Evolutionary conservation across 2,113 vertebrate genomes (phyloP), one percentile per base, ranked within the genome.

Genomic region (Indri indri): DNA sequence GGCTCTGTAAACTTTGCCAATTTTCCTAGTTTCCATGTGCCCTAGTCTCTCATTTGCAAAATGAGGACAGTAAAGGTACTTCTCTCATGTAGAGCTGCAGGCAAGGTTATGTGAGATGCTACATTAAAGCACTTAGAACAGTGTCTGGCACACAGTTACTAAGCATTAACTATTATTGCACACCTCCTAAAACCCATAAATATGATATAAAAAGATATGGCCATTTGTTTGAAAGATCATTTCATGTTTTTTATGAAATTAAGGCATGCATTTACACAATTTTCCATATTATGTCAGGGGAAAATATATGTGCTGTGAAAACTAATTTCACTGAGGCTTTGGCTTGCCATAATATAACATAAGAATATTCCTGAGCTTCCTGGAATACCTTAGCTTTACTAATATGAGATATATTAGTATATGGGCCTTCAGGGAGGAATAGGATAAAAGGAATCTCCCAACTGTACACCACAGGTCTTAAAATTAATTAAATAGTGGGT

Each of bases 401-500:
- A 98, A 95, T 96, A 92, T 47, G 34, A 40, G 8, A 8, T 66
- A 77, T 95, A 96, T 88, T 97, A 70, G 70, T n/a, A 42, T 94
- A 63, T 76, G n/a, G 65, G 47, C 96, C 74, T 96, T 87, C 8
- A 52, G 82, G 34, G 70, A 40, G 96, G 80, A 96, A 52, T 88
- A 93, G 34, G 74, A 97, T 97, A 89, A 98, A 96, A 89, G 11
- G 52, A 97, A 96, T 97, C 76, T 91, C 32, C 30, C 34, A 66
- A 77, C 73, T 87, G 20, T 94, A 97, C 98, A 98, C 18, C 70
- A 96, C 17, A 79, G 30, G 71, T 88, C 94, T 98, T 98, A 96
- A 97, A 97, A 96, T 97, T 96, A 97, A 98, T 98, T 97, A 97
- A 94, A 95, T 93, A 96, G 96, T 96, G 73, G 79, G 54, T 80